Base-by-base conservation (phyloP, 2,888 invertebrate species). In the Cerceris rybyensis region DNA sequence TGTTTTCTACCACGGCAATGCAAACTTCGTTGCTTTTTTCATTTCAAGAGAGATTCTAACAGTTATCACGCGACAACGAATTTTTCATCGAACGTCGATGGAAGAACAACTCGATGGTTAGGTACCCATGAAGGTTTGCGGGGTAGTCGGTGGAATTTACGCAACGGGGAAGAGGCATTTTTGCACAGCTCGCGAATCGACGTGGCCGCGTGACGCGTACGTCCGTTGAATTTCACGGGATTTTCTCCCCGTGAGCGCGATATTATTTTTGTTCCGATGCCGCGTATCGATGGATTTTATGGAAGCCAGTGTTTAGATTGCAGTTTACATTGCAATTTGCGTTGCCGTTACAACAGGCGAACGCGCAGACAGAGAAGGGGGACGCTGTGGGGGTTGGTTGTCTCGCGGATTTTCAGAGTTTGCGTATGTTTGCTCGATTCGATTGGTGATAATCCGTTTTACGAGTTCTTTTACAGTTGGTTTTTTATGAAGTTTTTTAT, bases 41-140 rank as follows among this genome's bases (percentile, higher is more conserved):
- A 61, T 61, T 54, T 17, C 6, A 28, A 46, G 54, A 28, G 54
- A 63, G 50, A 39, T 13, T 42, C 52, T n/a, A 58, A 49, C 57
- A 49, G 64, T 46, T 72, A n/a, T 28, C 50, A 68, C 73, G 74
- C 72, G 81, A 84, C 85, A 84, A 75, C 80, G 84, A 82, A 84
- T 85, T 84, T 85, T 72, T 74, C 68, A 60, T 58, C 75, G 82
- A 78, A 50, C 82, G 70, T 71, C 63, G 77, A 78, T 67, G 73
- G 70, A 68, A 73, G 69, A 66, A 79, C 57, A 64, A 75, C 57
- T 59, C 73, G 75, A 63, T 75, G 84, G 28, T 28, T 28, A n/a
- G n/a, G n/a, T n/a, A 70, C 77, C 70, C 16, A 43, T 39, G 57
- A n/a, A 16, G 16, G 70, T 67, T 70, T 59, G 70, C 71, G 58